Base-by-base conservation (phyloP, 1,140 invertebrate species). In the Scaptomyza pallida region DNA sequence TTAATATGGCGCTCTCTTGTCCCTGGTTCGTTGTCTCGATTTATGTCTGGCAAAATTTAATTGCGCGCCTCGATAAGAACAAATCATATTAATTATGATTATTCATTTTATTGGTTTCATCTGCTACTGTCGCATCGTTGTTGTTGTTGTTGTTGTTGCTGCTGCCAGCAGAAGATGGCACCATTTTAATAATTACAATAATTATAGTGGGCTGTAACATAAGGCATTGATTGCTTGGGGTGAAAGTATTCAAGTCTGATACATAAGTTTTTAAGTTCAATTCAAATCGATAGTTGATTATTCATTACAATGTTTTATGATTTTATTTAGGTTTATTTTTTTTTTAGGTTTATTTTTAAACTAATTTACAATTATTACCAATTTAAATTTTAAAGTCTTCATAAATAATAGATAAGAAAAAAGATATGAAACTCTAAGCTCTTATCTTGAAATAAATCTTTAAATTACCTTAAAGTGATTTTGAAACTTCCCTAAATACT, bases 41-140 rank as follows among this genome's bases (percentile, higher is more conserved):
- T 83, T 72, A 83, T 80, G 76, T 55, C 51, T 54, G 64, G 63
- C 60, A 85, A 2, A 73, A 85, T 83, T 70, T 76, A 70, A 85
- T 80, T 80, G 72, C 72, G 63, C 69, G 48, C 80, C 65, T 80
- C 81, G 81, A 79, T 61, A 65, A 75, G 64, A 76, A 63, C 48
- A 83, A 83, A 83, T 83, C 80, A 85, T 85, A 81, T 81, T 75
- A 85, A 81, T 85, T 78, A 71, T 47, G 51, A 68, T 68, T 68
- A 72, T 72, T 72, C 61, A 64, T 78, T 83, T 86, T 81, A 85
- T 85, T 77, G 74, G 77, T 43, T 69, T 64, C 82, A 86, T 70
- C 64, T 80, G 81, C 73, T 63, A 40, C 50, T 61, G 40, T 23
- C 48, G 16, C 1, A 17, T 9, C 0, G 6, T 16, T 2, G 10